Percentiles rank a stretch among this genome's conserved stretches.
Evolutionary conservation across 2,888 invertebrate genomes (phyloP).

Genomic region (Diarsia dahlii): DNA sequence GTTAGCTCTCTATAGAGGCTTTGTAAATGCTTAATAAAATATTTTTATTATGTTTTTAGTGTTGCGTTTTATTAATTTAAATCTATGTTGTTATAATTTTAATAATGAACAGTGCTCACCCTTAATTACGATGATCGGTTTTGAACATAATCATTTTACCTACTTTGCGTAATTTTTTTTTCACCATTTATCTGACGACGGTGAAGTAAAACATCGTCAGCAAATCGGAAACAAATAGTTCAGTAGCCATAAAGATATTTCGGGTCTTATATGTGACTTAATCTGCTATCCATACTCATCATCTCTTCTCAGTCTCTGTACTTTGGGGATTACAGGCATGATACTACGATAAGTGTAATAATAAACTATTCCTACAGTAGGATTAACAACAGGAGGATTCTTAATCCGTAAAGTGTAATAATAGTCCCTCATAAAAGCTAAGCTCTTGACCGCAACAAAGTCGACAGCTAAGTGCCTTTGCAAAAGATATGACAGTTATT

Average conservation of each 20-base stretch:
- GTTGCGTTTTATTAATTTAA: slow-evolving; percentile 23
- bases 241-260: no score
- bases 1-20: slow-evolving; percentile 55
- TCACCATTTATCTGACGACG: no score
- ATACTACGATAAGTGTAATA: neutral
- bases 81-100: neutral
- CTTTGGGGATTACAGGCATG: neutral
- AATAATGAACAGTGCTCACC: no score
- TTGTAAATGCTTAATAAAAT: slow-evolving; percentile 65
- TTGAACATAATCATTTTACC: no score
- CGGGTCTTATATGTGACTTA: no score
- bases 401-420: neutral
- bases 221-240: no score
- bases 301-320: no score
- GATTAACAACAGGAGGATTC: neutral
- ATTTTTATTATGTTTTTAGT: slow-evolving; percentile 41
- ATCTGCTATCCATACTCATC: no score
- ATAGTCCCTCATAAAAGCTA: neutral
- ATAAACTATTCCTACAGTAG: neutral
- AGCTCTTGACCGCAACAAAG: neutral
- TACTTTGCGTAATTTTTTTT: no score
- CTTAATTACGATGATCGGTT: no score
- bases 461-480: neutral
- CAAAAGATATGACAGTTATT: neutral
- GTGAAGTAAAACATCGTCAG: no score